phyloP scores from a whole-genome alignment of 2,888 invertebrate genomes.

The Trichogramma dendrolimi region DNA sequence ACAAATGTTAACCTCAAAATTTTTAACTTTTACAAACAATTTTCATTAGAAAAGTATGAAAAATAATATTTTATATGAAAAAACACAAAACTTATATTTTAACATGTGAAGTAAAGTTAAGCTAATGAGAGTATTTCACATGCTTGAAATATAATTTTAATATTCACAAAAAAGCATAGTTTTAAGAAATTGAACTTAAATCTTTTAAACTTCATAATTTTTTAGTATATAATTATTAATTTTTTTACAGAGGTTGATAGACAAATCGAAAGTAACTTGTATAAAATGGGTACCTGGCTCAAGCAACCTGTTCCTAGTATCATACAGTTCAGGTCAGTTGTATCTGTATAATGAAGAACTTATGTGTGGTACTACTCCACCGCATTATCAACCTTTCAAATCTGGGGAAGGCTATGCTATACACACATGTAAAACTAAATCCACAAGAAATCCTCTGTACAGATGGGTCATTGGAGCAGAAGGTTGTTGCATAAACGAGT shows the following conservation, averaged over 20 bases:
- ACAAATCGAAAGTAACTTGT: conserved; percentile 93
- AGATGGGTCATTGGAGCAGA: conserved; percentile 82
- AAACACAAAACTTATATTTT: too few relatives aligned
- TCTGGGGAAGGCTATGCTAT: conserved; percentile 91
- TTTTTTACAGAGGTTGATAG: conserved; percentile 72
- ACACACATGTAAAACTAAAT: conserved; percentile 93
- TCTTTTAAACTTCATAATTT: not conserved
- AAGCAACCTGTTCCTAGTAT: conserved; percentile 86
- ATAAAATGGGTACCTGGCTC: conserved; percentile 97
- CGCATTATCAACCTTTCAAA: conserved; percentile 93
- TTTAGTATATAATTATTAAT: not conserved
- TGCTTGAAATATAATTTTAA: too few relatives aligned
- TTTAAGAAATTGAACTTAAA: not conserved
- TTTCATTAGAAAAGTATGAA: too few relatives aligned
- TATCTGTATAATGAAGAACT: conserved; percentile 97
- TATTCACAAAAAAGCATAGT: too few relatives aligned
- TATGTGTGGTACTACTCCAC: conserved; percentile 82
- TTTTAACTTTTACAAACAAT: too few relatives aligned
- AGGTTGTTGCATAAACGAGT: conserved; percentile 86
- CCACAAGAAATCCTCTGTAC: conserved; percentile 91
- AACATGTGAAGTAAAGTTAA: too few relatives aligned
- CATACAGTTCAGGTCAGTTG: conserved; percentile 92
- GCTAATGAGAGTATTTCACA: too few relatives aligned
- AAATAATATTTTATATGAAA: not conserved
- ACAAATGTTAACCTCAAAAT: too few relatives aligned